phyloP scores from a whole-genome alignment of 2,888 invertebrate species.

The Aspidiotus rigidus region DNA sequence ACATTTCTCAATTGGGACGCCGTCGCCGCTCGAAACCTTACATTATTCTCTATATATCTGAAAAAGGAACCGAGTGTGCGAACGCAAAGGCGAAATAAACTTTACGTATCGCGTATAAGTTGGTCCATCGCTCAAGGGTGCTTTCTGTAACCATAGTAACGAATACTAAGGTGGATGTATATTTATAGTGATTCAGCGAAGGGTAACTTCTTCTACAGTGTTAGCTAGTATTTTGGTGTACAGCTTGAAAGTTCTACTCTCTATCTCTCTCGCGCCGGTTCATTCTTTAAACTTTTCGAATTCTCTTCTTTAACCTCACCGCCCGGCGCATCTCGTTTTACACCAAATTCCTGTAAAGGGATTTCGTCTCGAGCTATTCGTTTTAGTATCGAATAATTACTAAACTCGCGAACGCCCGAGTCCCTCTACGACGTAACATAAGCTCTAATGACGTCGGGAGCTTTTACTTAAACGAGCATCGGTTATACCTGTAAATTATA shows the following conservation, averaged over 20 bases:
- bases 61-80: slow-evolving; percentile 28
- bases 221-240: slow-evolving; percentile 26
- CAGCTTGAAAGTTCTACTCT: not conserved
- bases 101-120: slow-evolving; percentile 28
- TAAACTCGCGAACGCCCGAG: slow-evolving; percentile 21
- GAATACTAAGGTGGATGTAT: slow-evolving; percentile 32
- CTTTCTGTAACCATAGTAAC: slow-evolving; percentile 33
- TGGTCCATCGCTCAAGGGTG: slow-evolving; percentile 33
- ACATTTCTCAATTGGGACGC: slow-evolving; percentile 29
- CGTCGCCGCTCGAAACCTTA: slow-evolving; percentile 28
- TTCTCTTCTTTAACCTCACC: slow-evolving; percentile 28
- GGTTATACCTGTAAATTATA: slow-evolving; percentile 33
- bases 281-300: slow-evolving; percentile 34
- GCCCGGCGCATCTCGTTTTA: slow-evolving; percentile 17
- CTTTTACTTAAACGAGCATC: slow-evolving; percentile 33
- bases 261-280: slow-evolving; percentile 24
- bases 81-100: slow-evolving; percentile 33
- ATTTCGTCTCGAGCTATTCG: slow-evolving; percentile 32
- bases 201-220: slow-evolving; percentile 32
- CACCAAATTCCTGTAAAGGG: slow-evolving; percentile 32
- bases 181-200: slow-evolving; percentile 34
- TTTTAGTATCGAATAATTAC: slow-evolving; percentile 34
- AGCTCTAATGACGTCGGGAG: slow-evolving; percentile 33
- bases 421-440: slow-evolving; percentile 32
- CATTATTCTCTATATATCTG: slow-evolving; percentile 13